phyloP scores from a whole-genome alignment of 37 sponge, comb jelly and placozoan species.

The Lycopodina hypogea region DNA sequence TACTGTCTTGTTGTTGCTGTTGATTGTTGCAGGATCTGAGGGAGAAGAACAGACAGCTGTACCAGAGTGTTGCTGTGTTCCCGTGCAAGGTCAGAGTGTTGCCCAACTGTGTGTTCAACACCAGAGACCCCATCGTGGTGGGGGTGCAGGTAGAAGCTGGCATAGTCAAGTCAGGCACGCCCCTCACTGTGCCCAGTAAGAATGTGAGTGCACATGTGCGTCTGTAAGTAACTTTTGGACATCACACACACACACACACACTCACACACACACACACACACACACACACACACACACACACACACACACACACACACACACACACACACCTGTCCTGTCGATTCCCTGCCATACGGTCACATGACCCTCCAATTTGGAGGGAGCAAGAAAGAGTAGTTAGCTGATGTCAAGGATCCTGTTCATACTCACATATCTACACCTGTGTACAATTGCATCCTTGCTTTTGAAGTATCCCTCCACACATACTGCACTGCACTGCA shows the following conservation, averaged over 20 bases:
- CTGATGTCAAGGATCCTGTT: too few relatives aligned
- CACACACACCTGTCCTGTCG: too few relatives aligned
- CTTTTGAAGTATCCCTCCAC: too few relatives aligned
- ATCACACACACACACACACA: constrained; percentile 27
- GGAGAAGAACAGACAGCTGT: constrained; percentile 74
- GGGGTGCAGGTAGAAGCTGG: constrained; percentile 93
- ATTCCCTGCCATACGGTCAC: too few relatives aligned
- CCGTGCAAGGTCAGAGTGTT: constrained; percentile 90
- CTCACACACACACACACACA: constrained; percentile 21
- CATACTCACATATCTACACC: too few relatives aligned
- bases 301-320: constrained; percentile 22
- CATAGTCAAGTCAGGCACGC: constrained; percentile 73
- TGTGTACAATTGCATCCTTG: too few relatives aligned
- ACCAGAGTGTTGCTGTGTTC: constrained; percentile 85
- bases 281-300: constrained; percentile 28
- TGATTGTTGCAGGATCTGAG: constrained; percentile 48
- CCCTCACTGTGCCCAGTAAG: constrained; percentile 76
- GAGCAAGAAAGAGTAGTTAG: too few relatives aligned
- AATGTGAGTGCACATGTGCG: constrained; percentile 44
- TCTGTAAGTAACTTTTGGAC: not conserved
- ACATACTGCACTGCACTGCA: too few relatives aligned
- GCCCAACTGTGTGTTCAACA: constrained; percentile 95
- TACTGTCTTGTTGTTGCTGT: not conserved
- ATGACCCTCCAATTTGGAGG: too few relatives aligned
- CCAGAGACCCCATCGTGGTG: constrained; percentile 95